Evolutionary conservation across 2,113 vertebrate genomes (phyloP).

Genomic region (Fulica atra): DNA sequence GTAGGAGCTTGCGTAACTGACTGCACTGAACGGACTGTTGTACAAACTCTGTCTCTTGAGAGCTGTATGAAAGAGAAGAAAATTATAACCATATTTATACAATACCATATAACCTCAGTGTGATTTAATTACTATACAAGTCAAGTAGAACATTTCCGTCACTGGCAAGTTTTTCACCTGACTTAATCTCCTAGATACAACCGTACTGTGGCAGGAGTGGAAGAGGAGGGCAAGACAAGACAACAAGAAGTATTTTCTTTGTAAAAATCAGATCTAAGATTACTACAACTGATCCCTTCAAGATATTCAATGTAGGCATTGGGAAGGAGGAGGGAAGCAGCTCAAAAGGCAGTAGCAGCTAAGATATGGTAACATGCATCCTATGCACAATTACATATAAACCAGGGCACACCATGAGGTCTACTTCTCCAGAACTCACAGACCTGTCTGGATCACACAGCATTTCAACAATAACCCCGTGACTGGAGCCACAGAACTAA

Average conservation of each 20-base stretch:
- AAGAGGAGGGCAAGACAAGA: neutral
- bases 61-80: slow-evolving; percentile 71
- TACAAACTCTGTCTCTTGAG: slow-evolving; percentile 93
- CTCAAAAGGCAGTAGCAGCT: neutral
- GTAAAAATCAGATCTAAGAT: neutral
- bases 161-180: neutral
- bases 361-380: neutral
- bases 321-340: neutral
- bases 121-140: neutral
- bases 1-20: slow-evolving; percentile 85
- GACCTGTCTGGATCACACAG: neutral
- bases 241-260: neutral
- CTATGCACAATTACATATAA: neutral
- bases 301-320: neutral
- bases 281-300: neutral
- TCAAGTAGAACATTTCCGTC: neutral
- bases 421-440: neutral
- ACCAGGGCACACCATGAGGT: rapidly evolving
- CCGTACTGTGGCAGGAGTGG: neutral
- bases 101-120: neutral
- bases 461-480: neutral
- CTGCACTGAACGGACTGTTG: slow-evolving; percentile 84
- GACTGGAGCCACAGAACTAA: neutral
- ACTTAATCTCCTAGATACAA: neutral
- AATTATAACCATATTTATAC: neutral